These are phyloP conservation scores for Epinephelus coioides DNA, from an alignment of 2,797 vertebrate species.

Conservation along the genomic window DNA sequence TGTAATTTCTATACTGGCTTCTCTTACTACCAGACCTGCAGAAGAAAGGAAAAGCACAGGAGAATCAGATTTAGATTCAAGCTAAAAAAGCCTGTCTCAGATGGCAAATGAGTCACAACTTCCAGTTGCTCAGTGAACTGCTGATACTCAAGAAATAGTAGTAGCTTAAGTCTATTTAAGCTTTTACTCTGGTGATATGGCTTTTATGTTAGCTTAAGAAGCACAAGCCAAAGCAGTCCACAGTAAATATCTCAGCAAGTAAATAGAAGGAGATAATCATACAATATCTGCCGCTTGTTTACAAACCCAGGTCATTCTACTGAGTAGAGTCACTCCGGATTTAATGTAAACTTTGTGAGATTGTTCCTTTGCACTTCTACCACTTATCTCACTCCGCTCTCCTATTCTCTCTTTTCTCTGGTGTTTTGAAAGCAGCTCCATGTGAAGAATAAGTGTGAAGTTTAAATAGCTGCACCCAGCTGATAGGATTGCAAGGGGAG, in stretches of 20 bases:
- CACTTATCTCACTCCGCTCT: conserved; percentile 53
- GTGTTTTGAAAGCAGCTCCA: conserved; percentile 50
- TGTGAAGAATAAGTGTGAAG: conserved; percentile 47
- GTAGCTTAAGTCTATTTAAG: conserved; percentile 30
- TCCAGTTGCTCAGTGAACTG: not conserved
- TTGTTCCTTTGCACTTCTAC: conserved; percentile 38
- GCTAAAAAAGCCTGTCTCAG: not conserved
- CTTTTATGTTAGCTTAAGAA: conserved; percentile 49
- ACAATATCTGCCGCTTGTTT: conserved; percentile 49
- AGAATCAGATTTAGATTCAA: conserved; percentile 6
- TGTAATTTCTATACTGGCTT: conserved; percentile 91
- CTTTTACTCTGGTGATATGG: conserved; percentile 20
- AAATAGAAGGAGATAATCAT: conserved; percentile 51
- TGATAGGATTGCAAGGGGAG: conserved; percentile 47
- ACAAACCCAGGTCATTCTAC: conserved; percentile 57
- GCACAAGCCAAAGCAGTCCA: conserved; percentile 19
- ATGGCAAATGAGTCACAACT: not conserved
- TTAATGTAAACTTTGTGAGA: conserved; percentile 58
- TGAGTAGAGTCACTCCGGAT: conserved; percentile 40
- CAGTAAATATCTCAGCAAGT: conserved; percentile 44
- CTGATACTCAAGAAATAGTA: conserved; percentile 18
- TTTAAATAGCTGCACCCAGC: conserved; percentile 60
- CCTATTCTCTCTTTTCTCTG: conserved; percentile 37
- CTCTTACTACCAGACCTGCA: conserved; percentile 91
- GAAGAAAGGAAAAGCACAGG: conserved; percentile 16